Percentiles rank a stretch among this genome's conserved stretches.
Evolutionary conservation across 1,140 invertebrate species (phyloP).

Genomic region (Heliconius congener): DNA sequence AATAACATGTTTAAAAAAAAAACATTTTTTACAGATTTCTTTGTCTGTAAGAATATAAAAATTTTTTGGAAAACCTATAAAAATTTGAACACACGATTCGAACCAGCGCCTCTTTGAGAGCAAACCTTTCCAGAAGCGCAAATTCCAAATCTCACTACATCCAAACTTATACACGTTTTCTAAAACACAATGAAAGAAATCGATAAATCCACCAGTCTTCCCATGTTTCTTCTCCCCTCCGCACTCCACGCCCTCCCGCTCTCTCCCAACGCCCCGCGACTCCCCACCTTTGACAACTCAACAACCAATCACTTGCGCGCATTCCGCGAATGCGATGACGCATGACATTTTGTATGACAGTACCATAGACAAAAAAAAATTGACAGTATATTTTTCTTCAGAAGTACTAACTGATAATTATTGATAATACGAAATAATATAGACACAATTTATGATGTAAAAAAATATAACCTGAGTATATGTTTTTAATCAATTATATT

Average conservation of each 20-base stretch:
- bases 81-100: too few species aligned
- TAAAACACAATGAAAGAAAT: not conserved
- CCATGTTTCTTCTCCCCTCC: slow-evolving; percentile 42
- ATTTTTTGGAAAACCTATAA: too few species aligned
- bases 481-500: not conserved
- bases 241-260: slow-evolving; percentile 41
- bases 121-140: too few species aligned
- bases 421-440: too few species aligned
- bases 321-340: slow-evolving; percentile 51
- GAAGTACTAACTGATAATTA: too few species aligned
- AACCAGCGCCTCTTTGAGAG: too few species aligned
- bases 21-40: too few species aligned
- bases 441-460: too few species aligned
- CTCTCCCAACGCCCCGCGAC: slow-evolving; percentile 21
- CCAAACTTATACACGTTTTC: too few species aligned
- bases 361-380: slow-evolving; percentile 35
- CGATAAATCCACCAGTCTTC: slow-evolving; percentile 24
- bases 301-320: slow-evolving; percentile 65
- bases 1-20: too few species aligned
- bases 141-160: too few species aligned
- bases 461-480: not conserved
- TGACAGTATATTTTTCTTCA: not conserved
- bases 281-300: slow-evolving; percentile 71
- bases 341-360: slow-evolving; percentile 26
- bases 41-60: too few species aligned